phyloP scores from a whole-genome alignment of 2,113 vertebrate species.

The Tauraco erythrolophus region DNA sequence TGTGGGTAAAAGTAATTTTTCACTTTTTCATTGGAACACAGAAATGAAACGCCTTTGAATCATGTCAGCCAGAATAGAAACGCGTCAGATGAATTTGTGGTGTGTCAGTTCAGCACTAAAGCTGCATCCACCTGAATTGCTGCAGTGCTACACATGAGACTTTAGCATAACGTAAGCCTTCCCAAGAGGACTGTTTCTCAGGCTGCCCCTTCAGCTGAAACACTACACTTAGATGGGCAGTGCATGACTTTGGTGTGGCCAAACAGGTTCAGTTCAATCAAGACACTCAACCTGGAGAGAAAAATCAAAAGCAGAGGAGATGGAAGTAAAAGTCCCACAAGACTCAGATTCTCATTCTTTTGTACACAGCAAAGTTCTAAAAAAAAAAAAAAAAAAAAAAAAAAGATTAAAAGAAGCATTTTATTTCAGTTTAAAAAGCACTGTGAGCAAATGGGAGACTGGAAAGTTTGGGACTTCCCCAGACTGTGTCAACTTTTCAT shows the following conservation, averaged over 20 bases:
- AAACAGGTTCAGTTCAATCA: neutral
- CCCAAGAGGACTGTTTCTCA: neutral
- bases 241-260: neutral
- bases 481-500: neutral
- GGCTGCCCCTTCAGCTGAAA: neutral
- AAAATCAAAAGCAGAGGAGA: neutral
- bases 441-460: neutral
- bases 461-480: neutral
- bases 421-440: neutral
- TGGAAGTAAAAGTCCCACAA: neutral
- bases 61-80: neutral
- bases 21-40: slow-evolving; percentile 49
- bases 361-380: neutral
- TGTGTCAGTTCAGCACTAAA: neutral
- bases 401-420: neutral
- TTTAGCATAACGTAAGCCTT: neutral
- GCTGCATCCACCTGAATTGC: neutral
- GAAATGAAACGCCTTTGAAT: slow-evolving; percentile 32
- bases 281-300: neutral
- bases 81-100: neutral
- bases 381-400: neutral
- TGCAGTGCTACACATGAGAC: neutral
- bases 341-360: neutral
- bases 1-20: slow-evolving; percentile 10
- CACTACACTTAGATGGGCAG: neutral